A percentile compares a stretch with the other conserved stretches of the same genome.
These are phyloP conservation scores for Luscinia megarhynchos DNA, from an alignment of 2,797 vertebrate genomes.

Conservation along the genomic window DNA sequence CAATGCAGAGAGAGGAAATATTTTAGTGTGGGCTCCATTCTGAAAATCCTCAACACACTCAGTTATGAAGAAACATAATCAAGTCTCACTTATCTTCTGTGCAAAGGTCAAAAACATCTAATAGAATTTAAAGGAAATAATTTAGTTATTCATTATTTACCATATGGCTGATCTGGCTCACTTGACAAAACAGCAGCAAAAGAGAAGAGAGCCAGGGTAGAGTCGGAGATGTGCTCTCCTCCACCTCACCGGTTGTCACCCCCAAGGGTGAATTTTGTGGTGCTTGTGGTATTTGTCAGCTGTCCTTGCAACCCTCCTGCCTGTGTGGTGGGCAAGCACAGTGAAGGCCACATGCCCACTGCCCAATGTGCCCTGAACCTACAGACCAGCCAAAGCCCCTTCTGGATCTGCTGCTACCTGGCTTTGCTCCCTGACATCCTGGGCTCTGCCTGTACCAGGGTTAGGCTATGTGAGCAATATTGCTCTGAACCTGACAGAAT, in stretches of 20 bases:
- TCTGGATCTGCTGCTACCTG: background rate
- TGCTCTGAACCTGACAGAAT: background rate
- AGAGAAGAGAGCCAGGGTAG: background rate
- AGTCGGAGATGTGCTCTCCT: accelerated
- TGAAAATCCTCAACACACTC: background rate
- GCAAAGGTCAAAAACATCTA: background rate
- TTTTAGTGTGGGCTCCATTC: background rate
- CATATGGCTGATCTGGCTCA: background rate
- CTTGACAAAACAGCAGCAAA: background rate
- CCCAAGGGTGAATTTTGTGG: background rate
- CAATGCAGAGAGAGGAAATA: background rate
- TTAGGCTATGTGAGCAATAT: background rate
- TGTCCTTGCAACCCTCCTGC: background rate
- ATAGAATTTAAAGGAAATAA: background rate
- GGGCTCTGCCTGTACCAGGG: too few species aligned
- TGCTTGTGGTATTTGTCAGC: background rate
- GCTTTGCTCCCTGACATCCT: background rate
- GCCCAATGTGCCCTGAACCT: background rate
- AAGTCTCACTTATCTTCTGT: background rate
- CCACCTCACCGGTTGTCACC: accelerated
- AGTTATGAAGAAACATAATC: background rate
- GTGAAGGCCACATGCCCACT: accelerated
- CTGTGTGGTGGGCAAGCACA: background rate
- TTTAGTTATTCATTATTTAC: background rate
- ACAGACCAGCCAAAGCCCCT: background rate